Evolutionary conservation across 2,888 invertebrate species (phyloP), one percentile per base, ranked within the genome.

Genomic region (Trissolcus brochymenae): DNA sequence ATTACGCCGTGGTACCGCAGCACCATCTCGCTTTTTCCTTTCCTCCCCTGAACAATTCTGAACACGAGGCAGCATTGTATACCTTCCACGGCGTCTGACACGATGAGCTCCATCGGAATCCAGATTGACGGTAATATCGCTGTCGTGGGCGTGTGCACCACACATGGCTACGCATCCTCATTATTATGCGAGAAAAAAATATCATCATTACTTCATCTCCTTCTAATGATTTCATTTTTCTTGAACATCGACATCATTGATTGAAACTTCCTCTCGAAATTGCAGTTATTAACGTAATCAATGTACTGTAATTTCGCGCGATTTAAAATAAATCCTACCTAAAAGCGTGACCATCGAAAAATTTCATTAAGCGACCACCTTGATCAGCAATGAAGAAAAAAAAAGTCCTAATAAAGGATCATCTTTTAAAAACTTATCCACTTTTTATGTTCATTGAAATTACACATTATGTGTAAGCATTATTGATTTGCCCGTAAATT

Each of bases 1-100:
- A 89, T 89, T 89, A 89, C 85, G 87, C 84, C 87, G 83, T 84
- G 84, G 87, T 87, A 87, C 88, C 88, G 88, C 88, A 86, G 83
- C 87, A 87, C 87, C 86, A 85, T 79, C 81, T 82, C 81, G 77
- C 82, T 82, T 78, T 81, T 82, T 82, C 61, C 57, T 74, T 53
- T 57, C 67, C 51, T 43, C 29, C 56, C 74, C 62, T 35, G 40
- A 60, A 50, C 76, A 60, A 75, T 76, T 71, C 78, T 74, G 68
- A 71, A 77, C 76, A 70, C 71, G 70, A 61, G 73, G 65, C 68
- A 72, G 65, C 56, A 75, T 60, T 72, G 74, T 75, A 56, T 70
- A 61, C 64, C 59, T 55, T 60, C 57, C 59, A 59, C 53, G 56
- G 21, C 59, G 74, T 67, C 74, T 46, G 61, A 71, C 40, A 49